Percentiles rank a stretch among this genome's conserved stretches.
These are phyloP conservation scores for Ceratosolen solmsi DNA, from an alignment of 1,140 invertebrate species.

Conservation along the genomic window DNA sequence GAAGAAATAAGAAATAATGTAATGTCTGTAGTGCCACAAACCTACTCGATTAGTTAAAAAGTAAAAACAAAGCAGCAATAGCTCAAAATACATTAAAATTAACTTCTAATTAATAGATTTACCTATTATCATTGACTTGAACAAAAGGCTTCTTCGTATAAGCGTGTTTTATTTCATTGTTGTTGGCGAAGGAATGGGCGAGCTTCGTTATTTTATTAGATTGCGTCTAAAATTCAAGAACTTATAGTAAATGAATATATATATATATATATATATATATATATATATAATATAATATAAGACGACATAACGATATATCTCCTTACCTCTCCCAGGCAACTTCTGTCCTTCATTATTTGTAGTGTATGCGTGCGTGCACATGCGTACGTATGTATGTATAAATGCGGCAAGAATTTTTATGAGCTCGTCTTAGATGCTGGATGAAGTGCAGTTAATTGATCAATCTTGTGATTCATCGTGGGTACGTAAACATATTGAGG, in stretches of 20 bases:
- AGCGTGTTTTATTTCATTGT: neutral
- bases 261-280: too few species aligned
- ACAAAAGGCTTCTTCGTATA: neutral
- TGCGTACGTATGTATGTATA: neutral
- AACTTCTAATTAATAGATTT: neutral
- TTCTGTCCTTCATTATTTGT: neutral
- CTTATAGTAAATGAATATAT: neutral
- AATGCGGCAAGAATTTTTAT: slow-evolving; percentile 39
- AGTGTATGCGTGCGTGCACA: neutral
- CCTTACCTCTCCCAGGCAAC: neutral
- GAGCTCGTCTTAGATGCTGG: slow-evolving; percentile 21
- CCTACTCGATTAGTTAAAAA: neutral
- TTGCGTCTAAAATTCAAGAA: neutral
- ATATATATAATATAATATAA: neutral
- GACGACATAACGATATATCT: neutral
- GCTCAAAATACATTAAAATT: neutral
- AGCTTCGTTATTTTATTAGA: slow-evolving; percentile 2
- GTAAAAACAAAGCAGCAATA: neutral
- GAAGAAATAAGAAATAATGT: neutral
- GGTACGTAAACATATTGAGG: slow-evolving; percentile 38
- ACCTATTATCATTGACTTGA: neutral
- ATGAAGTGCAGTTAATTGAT: slow-evolving; percentile 44
- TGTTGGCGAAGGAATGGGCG: neutral
- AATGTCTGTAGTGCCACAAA: neutral
- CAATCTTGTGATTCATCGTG: slow-evolving; percentile 45